These are phyloP conservation scores for Eilema griseolum DNA, from an alignment of 2,888 invertebrate species.

Conservation along the genomic window DNA sequence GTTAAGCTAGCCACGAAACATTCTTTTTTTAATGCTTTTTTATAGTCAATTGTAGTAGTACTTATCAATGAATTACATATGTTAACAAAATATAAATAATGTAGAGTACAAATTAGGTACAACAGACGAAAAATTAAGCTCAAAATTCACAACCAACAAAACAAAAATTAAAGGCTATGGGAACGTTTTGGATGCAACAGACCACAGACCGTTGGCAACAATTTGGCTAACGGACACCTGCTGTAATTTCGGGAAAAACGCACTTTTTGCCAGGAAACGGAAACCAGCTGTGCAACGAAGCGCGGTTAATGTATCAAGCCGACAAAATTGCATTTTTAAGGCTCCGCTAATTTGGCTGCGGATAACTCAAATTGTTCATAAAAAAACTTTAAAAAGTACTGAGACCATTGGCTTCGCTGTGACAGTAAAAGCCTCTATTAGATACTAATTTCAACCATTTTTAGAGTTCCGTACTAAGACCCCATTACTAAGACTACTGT, in stretches of 20 bases:
- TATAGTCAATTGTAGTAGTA: no score
- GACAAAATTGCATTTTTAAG: slow-evolving; percentile 84
- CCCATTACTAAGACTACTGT: no score
- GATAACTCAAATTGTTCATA: slow-evolving; percentile 43
- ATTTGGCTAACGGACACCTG: slow-evolving; percentile 67
- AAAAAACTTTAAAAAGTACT: slow-evolving; percentile 30
- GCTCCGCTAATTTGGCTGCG: slow-evolving; percentile 73
- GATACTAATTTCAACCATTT: no score
- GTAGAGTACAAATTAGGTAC: no score
- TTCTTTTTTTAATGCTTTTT: no score
- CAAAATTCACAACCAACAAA: neutral
- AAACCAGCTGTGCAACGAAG: slow-evolving; percentile 82
- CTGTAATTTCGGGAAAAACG: slow-evolving; percentile 79
- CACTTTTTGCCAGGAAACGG: slow-evolving; percentile 81
- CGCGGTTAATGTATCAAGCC: slow-evolving; percentile 77
- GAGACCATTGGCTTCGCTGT: slow-evolving; percentile 7
- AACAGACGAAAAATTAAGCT: neutral
- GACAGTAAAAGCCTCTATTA: no score
- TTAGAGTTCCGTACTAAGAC: no score
- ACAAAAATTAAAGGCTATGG: neutral
- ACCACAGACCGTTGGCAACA: slow-evolving; percentile 30
- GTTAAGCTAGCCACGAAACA: no score
- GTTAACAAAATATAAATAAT: no score
- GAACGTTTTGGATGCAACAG: slow-evolving; percentile 25
- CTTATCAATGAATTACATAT: no score